Evolutionary conservation across 2,113 vertebrate species (phyloP).

Genomic region (Ctenomys sociabilis): DNA sequence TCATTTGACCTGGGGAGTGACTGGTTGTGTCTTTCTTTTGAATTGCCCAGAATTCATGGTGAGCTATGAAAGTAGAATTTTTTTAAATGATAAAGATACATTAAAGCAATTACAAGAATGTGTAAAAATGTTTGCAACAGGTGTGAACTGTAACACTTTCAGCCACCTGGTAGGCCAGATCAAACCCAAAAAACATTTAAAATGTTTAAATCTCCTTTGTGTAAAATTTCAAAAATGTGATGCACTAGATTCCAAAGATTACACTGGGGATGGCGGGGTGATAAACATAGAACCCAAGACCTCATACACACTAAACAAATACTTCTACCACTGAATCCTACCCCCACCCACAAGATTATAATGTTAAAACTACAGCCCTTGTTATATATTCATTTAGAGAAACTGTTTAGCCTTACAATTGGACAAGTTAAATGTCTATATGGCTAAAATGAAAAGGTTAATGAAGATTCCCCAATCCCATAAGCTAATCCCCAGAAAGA

Average conservation of each 20-base stretch:
- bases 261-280: background rate
- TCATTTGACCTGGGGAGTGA: background rate
- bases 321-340: background rate
- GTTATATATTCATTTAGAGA: background rate
- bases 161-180: background rate
- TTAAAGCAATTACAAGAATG: background rate
- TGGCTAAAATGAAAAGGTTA: background rate
- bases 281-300: background rate
- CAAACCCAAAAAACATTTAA: background rate
- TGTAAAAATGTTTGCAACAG: background rate
- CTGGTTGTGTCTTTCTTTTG: background rate
- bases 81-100: background rate
- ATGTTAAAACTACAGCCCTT: background rate
- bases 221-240: background rate
- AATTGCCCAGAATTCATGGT: background rate
- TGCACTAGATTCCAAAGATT: background rate
- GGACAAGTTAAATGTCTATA: background rate
- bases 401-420: background rate
- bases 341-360: background rate
- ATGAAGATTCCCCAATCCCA: background rate
- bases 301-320: background rate
- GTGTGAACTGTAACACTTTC: background rate
- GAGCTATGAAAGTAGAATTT: background rate
- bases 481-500: slow-evolving; percentile 27
- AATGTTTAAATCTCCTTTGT: background rate